phyloP scores from a whole-genome alignment of 2,113 vertebrate genomes.

The Dromiciops gliroides region DNA sequence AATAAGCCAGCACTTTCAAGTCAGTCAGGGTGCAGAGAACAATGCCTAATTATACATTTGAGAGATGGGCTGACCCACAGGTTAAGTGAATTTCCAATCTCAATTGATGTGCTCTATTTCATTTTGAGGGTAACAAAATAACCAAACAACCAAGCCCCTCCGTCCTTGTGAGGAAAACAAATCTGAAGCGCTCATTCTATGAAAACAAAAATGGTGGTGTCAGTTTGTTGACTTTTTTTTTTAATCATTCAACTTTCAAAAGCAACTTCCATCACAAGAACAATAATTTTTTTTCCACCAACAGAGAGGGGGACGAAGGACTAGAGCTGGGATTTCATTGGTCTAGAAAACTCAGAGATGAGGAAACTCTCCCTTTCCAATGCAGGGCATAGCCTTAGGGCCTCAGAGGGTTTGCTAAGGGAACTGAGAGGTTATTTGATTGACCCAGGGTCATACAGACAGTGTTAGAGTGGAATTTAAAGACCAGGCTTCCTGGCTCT shows the following conservation, averaged over 20 bases:
- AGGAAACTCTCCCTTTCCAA: not conserved
- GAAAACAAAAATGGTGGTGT: conserved; percentile 13
- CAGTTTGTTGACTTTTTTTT: not conserved
- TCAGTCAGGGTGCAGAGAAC: conserved; percentile 40
- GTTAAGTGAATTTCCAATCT: not conserved
- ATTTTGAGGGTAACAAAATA: conserved; percentile 39
- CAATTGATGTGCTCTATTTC: conserved; percentile 37
- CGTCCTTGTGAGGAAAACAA: conserved; percentile 14
- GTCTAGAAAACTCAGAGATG: not conserved
- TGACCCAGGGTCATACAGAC: not conserved
- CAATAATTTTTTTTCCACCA: not conserved
- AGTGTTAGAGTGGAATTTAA: not conserved
- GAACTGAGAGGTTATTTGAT: not conserved
- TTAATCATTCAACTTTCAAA: conserved; percentile 1
- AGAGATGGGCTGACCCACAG: conserved; percentile 53
- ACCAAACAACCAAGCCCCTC: conserved; percentile 26
- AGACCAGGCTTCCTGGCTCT: not conserved
- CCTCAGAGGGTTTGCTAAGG: not conserved
- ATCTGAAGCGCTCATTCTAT: not conserved
- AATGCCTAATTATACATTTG: conserved; percentile 58
- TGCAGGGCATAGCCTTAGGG: not conserved
- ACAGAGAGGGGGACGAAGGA: not conserved
- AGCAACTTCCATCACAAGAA: conserved; percentile 20
- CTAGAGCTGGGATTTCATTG: not conserved
- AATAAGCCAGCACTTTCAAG: conserved; percentile 47